Evolutionary conservation across 37 sponge, comb jelly and placozoan genomes (phyloP), one percentile per base, ranked within the genome.

Genomic region (Chondrilla cf. caribensis): DNA sequence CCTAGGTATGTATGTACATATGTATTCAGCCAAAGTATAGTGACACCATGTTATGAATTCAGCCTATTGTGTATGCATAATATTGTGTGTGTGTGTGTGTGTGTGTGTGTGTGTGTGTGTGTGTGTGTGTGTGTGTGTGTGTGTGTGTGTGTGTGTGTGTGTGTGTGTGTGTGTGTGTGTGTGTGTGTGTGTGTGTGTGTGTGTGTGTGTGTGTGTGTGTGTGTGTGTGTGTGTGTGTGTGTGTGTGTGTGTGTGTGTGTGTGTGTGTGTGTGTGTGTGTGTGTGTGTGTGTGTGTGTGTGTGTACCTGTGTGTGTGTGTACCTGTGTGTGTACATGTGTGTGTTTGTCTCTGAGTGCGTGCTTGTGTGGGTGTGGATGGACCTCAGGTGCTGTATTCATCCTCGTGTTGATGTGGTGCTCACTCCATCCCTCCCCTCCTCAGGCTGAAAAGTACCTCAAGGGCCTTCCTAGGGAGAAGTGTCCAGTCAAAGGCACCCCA

Each of bases 381-480:
- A 22, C 18, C 4, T 26, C 37, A 11, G 9, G 28, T 72, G 38
- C 18, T 7, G 22, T 9, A 38, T 38, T 22, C 5, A 72, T 29
- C 6, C 2, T 60, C 29, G 64, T 60, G 64, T 7, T 60, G n/a
- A n/a, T n/a, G n/a, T n/a, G n/a, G n/a, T n/a, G n/a, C 38, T 21
- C 70, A 4, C 19, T 28, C 29, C 51, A 14, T 11, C 51, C 51
- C 51, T 47, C 51, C 11, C 11, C 11, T 11, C 51, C 51, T 47
- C 11, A 90, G 90, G 82, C 82, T 36, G 60, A 81, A 57, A 85
- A 68, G 0, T 97, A 88, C 77, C 71, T 97, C 35, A 54, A 83
- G 11, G 82, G 79, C 0, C 83, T 97, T 0, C 95, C 97, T 17
- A 78, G 81, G 40, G 83, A 85, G 39, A 94, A 97, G 84, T 79